Evolutionary conservation across 2,888 invertebrate genomes (phyloP), one percentile per base, ranked within the genome.

Genomic region (Mythimna pallens): DNA sequence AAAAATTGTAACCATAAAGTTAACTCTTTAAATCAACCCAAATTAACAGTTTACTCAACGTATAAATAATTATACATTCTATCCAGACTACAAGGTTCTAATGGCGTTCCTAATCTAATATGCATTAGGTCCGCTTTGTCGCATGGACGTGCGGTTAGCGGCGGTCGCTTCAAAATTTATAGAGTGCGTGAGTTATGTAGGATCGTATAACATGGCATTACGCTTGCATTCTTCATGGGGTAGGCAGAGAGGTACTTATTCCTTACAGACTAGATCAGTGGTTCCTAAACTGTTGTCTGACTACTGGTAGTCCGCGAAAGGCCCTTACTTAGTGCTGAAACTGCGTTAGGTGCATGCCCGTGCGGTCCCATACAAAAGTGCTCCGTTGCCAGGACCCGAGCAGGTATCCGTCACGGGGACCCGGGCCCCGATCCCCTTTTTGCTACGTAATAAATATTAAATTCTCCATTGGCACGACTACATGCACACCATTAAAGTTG

Each of bases 61-160:
- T 40, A 72, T 58, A 54, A 43, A 68, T 66, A 66, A 78, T 67
- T 40, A 22, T 43, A 73, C 7, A 67, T 73, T 61, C 40, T 22
- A 40, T n/a, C 59, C 14, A 36, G 64, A 20, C 3, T n/a, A 34
- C 63, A 59, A 36, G 22, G 47, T 59, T 63, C 54, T 75, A 68
- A 75, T 70, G 47, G 76, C 36, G 12, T 58, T 36, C 52, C 52
- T 54, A 70, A 80, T 79, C 40, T 66, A 80, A 75, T 70, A 75
- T 79, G 70, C 80, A 80, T 66, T 75, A 75, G 58, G 70, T 80
- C 63, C 65, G 70, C 76, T 79, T 66, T 64, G 80, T 59, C 20
- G 57, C 63, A 6, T 7, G 34, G 55, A 55, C 62, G 50, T 66
- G 76, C 58, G 78, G 80, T 75, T 80, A 34, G 58, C 34, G 47